These are phyloP conservation scores for Aricia artaxerxes DNA, from an alignment of 2,888 invertebrate species.

Conservation along the genomic window DNA sequence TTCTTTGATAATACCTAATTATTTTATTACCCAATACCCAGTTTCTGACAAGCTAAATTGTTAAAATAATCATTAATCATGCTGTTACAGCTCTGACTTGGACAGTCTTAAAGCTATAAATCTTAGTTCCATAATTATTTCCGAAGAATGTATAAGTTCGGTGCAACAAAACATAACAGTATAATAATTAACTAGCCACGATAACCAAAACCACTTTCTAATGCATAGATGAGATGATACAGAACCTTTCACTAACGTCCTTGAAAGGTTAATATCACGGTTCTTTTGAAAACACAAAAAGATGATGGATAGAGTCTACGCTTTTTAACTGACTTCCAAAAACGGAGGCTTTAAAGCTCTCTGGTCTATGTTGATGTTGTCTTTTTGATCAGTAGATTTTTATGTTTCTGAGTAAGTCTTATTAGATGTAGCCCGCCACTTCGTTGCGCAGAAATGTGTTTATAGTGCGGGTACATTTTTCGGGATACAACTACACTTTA, in stretches of 20 bases:
- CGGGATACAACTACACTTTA: no score
- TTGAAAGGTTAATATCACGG: slow-evolving; percentile 32
- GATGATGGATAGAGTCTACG: not conserved
- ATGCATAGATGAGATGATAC: slow-evolving; percentile 34
- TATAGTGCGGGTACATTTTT: no score
- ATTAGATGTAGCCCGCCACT: no score
- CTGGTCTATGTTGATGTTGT: no score
- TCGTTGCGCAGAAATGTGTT: no score
- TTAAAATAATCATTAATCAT: no score
- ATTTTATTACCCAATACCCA: no score
- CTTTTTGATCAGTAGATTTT: no score
- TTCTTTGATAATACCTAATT: no score
- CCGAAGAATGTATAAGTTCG: slow-evolving; percentile 6
- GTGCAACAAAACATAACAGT: slow-evolving; percentile 23
- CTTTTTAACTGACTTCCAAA: not conserved
- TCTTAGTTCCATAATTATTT: not conserved
- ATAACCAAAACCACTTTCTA: slow-evolving; percentile 36
- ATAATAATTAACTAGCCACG: slow-evolving; percentile 14
- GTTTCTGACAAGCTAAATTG: no score
- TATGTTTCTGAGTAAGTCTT: no score
- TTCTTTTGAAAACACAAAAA: not conserved
- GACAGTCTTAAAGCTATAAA: not conserved
- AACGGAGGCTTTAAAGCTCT: not conserved
- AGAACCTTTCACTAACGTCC: slow-evolving; percentile 39
- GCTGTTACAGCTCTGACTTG: no score